Conservation (phyloP, 2,113 vertebrate species). For the Aythya baeri region DNA sequence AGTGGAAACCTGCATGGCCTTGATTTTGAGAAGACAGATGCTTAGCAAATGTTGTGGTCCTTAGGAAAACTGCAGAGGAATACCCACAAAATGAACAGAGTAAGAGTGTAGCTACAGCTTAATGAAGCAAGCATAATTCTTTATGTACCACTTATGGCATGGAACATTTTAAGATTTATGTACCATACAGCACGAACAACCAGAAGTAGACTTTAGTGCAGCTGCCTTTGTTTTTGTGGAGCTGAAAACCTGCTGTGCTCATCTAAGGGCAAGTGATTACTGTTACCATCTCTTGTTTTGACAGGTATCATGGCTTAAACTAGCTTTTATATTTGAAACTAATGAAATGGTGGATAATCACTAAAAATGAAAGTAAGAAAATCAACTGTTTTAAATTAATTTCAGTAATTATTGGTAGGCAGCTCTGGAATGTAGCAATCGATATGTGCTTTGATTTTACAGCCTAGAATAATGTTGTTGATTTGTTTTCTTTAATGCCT, state of each 20-base stretch:
- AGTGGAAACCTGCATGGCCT: neutral
- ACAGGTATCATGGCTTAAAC: neutral
- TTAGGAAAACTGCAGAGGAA: neutral
- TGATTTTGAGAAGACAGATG: neutral
- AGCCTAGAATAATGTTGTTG: neutral
- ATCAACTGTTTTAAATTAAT: neutral
- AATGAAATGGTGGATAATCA: neutral
- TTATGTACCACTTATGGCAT: neutral
- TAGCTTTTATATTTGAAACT: neutral
- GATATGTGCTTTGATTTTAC: conserved; percentile 15
- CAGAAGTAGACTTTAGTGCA: neutral
- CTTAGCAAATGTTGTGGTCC: neutral
- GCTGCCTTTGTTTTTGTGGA: conserved; percentile 6
- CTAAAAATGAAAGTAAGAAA: conserved; percentile 2
- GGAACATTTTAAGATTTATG: neutral
- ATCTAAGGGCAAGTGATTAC: neutral
- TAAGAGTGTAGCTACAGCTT: neutral
- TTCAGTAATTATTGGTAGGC: neutral
- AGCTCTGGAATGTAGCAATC: neutral
- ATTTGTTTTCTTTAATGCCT: conserved; percentile 57
- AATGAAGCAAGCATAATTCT: neutral
- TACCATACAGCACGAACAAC: neutral
- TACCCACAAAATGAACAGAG: neutral
- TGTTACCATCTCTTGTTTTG: neutral
- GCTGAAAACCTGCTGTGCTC: neutral